phyloP scores from a whole-genome alignment of 2,797 vertebrate genomes.

The Argya squamiceps region DNA sequence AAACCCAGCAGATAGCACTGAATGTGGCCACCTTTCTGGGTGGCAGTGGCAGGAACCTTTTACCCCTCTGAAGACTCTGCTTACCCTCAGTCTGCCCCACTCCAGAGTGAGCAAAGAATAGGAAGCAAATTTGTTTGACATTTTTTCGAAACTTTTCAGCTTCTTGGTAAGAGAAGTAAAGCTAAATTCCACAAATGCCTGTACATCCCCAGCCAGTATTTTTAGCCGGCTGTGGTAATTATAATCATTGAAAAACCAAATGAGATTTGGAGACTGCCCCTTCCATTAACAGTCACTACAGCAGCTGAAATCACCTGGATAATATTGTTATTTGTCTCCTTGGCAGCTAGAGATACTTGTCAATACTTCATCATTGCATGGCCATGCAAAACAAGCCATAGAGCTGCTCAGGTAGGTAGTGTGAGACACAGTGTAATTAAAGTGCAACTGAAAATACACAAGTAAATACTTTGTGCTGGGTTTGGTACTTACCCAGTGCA shows the following conservation, averaged over 20 bases:
- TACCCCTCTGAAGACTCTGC: neutral
- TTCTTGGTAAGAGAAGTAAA: neutral
- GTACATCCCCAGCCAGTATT: neutral
- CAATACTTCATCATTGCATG: neutral
- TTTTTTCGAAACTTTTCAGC: neutral
- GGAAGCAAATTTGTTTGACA: neutral
- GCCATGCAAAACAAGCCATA: neutral
- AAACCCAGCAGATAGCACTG: neutral
- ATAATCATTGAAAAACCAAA: neutral
- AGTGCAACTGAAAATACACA: neutral
- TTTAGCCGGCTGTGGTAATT: neutral
- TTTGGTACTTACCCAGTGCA: neutral
- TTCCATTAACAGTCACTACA: neutral
- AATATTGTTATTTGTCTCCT: neutral
- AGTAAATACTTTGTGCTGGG: neutral
- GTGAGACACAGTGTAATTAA: neutral
- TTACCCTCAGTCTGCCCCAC: neutral
- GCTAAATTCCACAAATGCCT: neutral
- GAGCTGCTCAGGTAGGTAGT: neutral
- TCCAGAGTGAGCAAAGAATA: neutral
- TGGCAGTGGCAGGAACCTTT: fast-evolving
- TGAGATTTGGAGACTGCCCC: neutral
- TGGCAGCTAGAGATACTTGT: neutral
- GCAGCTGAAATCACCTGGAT: neutral
- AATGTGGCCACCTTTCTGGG: neutral